Base-by-base conservation (phyloP, 2,113 vertebrate species). In the Sakesphorus luctuosus region DNA sequence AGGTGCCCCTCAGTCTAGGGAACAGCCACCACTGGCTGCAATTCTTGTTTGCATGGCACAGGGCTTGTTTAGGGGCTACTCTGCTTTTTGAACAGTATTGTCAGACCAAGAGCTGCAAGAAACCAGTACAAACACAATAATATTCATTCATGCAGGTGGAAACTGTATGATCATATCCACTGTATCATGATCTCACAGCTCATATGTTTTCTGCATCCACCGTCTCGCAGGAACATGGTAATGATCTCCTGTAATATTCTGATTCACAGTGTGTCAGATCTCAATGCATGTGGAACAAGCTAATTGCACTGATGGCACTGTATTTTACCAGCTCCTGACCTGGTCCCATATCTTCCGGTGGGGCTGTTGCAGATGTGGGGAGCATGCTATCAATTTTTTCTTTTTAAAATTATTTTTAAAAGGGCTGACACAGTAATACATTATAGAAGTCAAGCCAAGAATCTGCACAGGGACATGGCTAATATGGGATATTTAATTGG, bases 401-500 rank as follows among this genome's bases (percentile, higher is more conserved):
- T 33, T 84, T 74, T 68, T 6, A 0, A 23, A 66, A 69, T 77
- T 63, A 18, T 62, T 85, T 95, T 91, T 7, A 13, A 72, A 94
- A 93, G 23, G 31, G 26, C 76, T 94, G 73, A 92, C 63, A 59
- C 38, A 47, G 52, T 88, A 81, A 62, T 75, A 61, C 24, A 68
- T 52, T 55, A 72, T 36, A 72, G 73, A 75, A 90, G 46, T 65
- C 76, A 68, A 93, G 93, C 68, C 90, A 94, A 87, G 68, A 88
- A 29, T 76, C 50, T 89, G 61, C 65, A 68, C 56, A 92, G 90
- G 84, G 61, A 92, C 75, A 46, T 33, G 66, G 73, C 33, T 92
- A 72, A 88, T 94, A n/a, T 11, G 40, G 76, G 80, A 72, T 84
- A 89, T 92, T 95, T 94, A 95, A 96, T 90, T 93, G 83, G 69